Evolutionary conservation across 2,113 vertebrate genomes (phyloP).

Genomic region (mouse (Mus musculus)): DNA sequence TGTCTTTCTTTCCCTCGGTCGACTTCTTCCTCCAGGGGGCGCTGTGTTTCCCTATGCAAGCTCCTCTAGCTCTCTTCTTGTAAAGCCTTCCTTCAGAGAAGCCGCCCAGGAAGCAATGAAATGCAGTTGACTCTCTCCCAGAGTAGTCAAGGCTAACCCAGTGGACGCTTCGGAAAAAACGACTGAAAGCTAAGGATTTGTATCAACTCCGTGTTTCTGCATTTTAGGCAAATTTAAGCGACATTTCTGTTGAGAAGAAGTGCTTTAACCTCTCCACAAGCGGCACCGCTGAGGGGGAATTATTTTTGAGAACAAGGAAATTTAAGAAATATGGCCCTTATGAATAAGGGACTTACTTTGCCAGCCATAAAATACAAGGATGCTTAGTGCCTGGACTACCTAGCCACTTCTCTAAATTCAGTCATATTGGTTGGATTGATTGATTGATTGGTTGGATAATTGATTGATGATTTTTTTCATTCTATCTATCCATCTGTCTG

Average conservation of each 20-base stretch:
- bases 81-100: constrained; percentile 64
- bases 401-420: constrained; percentile 24
- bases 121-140: neutral
- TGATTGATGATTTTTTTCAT: too few relatives aligned
- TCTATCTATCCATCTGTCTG: neutral
- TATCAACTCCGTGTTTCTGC: constrained; percentile 25
- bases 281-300: constrained; percentile 26
- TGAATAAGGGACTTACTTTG: constrained; percentile 49
- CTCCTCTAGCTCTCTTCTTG: neutral
- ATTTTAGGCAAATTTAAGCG: constrained; percentile 65
- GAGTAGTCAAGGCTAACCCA: constrained; percentile 57
- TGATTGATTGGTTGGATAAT: neutral
- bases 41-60: constrained; percentile 28
- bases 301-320: constrained; percentile 56
- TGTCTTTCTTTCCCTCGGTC: neutral
- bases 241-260: constrained; percentile 41
- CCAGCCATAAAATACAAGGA: constrained; percentile 53
- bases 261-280: constrained; percentile 59
- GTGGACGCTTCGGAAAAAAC: constrained; percentile 43
- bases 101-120: constrained; percentile 40
- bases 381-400: constrained; percentile 48
- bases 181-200: constrained; percentile 39
- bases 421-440: neutral
- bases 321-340: constrained; percentile 28
- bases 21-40: neutral